phyloP scores from a whole-genome alignment of 2,888 invertebrate genomes.

The Uropetala carovei region DNA sequence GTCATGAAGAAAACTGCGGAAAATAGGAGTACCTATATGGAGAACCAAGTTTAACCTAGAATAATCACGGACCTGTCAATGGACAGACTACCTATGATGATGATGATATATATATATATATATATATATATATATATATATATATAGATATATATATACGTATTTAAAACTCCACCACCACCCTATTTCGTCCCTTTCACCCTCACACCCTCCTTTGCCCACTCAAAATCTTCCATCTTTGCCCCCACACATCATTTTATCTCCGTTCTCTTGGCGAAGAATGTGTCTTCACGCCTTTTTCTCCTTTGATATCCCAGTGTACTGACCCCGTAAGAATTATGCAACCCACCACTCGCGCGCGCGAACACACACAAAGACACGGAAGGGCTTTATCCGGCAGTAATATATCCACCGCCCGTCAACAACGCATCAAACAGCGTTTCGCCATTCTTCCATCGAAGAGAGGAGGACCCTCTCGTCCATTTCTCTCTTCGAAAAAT shows the following conservation, averaged over 20 bases:
- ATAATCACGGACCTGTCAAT: too few species aligned
- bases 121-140: too few species aligned
- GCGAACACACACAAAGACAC: too few species aligned
- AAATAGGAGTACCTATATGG: too few species aligned
- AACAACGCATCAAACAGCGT: conserved; percentile 24
- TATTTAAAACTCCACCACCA: too few species aligned
- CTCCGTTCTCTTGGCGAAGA: neutral
- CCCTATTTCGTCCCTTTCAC: too few species aligned
- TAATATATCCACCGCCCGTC: conserved; percentile 6
- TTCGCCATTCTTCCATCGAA: conserved; percentile 2
- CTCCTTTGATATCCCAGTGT: neutral
- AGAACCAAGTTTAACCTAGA: too few species aligned
- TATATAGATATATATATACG: too few species aligned
- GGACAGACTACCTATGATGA: too few species aligned
- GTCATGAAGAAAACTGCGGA: too few species aligned
- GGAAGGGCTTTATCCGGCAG: neutral
- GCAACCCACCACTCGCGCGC: neutral
- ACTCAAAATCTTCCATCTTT: neutral
- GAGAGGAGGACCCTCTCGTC: neutral
- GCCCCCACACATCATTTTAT: neutral
- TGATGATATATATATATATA: too few species aligned
- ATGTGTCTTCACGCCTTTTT: neutral
- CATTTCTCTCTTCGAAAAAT: conserved; percentile 17
- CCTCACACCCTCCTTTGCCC: neutral
- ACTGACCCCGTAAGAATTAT: conserved; percentile 35